Base-by-base conservation (phyloP, 2,797 vertebrate genomes). In the Pseudopleuronectes americanus region DNA sequence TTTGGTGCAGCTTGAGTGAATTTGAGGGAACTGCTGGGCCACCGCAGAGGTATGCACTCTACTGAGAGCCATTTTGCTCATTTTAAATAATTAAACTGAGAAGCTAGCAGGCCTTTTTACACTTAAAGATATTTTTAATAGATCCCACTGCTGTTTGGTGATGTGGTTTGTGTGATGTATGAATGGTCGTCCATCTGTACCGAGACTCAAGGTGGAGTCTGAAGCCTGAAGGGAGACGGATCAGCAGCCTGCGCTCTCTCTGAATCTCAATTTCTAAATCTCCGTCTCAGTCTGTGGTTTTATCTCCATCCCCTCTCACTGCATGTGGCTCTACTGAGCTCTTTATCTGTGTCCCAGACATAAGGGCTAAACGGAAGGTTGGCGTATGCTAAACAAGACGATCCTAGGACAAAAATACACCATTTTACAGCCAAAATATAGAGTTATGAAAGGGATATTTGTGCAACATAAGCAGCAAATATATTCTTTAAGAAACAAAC, bases 221-320 rank as follows among this genome's bases (percentile, higher is more conserved):
- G 14, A 64, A 60, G 68, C 54, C 45, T 71, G 76, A 68, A 75
- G 72, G 49, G 71, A 86, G 22, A 77, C 47, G 2, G 57, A 73
- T 74, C 81, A 68, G 57, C 67, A 43, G 64, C 70, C 70, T 48
- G 43, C 14, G 7, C 52, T 51, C 21, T 45, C 43, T 19, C 17
- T 45, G 72, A 87, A 81, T 84, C 80, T 87, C 74, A 70, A 68
- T 77, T 74, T 83, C 49, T 70, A 81, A 78, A 80, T 80, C 85
- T 76, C 65, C 4, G 36, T 33, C 76, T 82, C 38, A 83, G 81
- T 76, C 77, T 7, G 49, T 65, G 55, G 52, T 71, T 64, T 86
- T 62, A 79, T 80, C 72, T 71, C 56, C 62, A 87, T 88, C 86
- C 83, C 71, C 17, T 62, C 76, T 67, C 58, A 48, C 78, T 16